These are phyloP conservation scores for Oreotragus oreotragus DNA, from an alignment of 2,113 vertebrate genomes.

Conservation along the genomic window DNA sequence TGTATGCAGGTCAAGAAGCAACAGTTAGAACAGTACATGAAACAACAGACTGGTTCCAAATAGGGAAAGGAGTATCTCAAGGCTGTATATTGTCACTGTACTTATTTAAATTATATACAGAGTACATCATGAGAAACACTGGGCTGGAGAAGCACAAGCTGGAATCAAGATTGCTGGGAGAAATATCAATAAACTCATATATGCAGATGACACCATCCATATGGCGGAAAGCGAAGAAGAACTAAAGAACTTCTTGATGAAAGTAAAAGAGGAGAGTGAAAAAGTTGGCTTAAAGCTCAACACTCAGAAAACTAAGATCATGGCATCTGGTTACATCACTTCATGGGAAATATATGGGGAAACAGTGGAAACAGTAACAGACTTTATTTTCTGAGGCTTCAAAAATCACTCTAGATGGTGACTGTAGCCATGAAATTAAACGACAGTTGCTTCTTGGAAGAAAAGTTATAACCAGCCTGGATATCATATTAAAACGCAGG, in stretches of 20 bases:
- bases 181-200: neutral
- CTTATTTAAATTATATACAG: neutral
- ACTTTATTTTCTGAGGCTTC: neutral
- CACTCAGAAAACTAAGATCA: neutral
- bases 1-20: neutral
- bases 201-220: neutral
- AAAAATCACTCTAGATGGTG: neutral
- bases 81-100: neutral
- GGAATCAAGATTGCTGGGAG: neutral
- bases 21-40: neutral
- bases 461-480: neutral
- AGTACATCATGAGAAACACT: neutral
- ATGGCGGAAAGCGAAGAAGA: neutral
- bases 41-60: neutral
- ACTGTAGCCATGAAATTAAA: neutral
- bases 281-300: neutral
- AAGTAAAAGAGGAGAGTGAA: neutral
- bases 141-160: neutral
- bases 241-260: neutral
- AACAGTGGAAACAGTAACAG: neutral
- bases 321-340: neutral
- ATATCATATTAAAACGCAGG: neutral
- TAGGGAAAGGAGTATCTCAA: neutral
- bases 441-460: neutral
- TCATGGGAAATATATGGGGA: neutral